Conservation (phyloP, 2,888 invertebrate genomes). For the Drosophila conformis region DNA sequence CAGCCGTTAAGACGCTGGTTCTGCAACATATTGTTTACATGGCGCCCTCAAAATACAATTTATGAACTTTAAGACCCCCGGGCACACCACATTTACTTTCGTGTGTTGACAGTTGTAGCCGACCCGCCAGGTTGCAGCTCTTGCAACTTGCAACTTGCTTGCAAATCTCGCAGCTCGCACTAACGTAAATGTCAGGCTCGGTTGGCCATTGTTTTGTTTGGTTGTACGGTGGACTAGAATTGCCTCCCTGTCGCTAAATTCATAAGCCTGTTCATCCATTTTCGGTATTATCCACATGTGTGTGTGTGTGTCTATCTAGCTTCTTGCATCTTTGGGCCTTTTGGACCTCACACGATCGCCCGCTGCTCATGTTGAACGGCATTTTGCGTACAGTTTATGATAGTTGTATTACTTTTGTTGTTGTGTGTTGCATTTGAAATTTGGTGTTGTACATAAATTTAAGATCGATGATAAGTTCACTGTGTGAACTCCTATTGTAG, state of each 20-base stretch:
- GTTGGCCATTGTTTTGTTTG: conserved; percentile 49
- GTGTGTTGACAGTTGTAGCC: conserved; percentile 78
- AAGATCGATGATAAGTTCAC: conserved; percentile 58
- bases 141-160: conserved; percentile 22
- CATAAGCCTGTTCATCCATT: conserved; percentile 66
- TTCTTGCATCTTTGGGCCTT: conserved; percentile 27
- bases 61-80: conserved; percentile 70
- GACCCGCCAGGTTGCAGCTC: conserved; percentile 29
- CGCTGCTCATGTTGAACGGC: conserved; percentile 60
- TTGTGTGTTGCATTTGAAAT: conserved; percentile 25
- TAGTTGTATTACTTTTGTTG: conserved; percentile 21
- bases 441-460: conserved; percentile 36
- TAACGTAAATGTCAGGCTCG: conserved; percentile 59
- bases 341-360: conserved; percentile 72
- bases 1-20: conserved; percentile 61
- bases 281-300: conserved; percentile 52
- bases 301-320: conserved; percentile 25
- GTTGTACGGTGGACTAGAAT: conserved; percentile 40
- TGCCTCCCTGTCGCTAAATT: conserved; percentile 33
- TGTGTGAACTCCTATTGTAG: conserved; percentile 27
- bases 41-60: conserved; percentile 63
- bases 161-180: conserved; percentile 43
- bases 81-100: conserved; percentile 67
- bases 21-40: conserved; percentile 73
- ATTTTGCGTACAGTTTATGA: conserved; percentile 70